Conservation (phyloP, 2,113 vertebrate species). For the Heterotilapia buettikoferi region DNA sequence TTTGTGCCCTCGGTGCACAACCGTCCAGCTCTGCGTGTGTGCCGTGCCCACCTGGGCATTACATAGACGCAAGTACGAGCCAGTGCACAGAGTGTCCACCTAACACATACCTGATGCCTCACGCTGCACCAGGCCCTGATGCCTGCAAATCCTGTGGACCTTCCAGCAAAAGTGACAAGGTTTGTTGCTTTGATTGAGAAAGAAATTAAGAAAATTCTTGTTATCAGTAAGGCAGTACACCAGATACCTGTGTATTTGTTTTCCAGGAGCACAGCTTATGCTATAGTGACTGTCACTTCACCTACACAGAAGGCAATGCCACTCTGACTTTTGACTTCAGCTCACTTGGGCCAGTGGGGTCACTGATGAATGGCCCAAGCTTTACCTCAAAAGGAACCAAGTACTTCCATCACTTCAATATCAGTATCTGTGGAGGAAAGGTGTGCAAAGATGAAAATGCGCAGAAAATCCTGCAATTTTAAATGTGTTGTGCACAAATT, state of each 20-base stretch:
- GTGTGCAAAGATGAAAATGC: slow-evolving; percentile 57
- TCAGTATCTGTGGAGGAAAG: slow-evolving; percentile 91
- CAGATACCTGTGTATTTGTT: background rate
- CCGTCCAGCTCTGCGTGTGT: slow-evolving; percentile 83
- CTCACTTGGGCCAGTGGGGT: slow-evolving; percentile 77
- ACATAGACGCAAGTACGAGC: slow-evolving; percentile 83
- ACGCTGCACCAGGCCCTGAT: slow-evolving; percentile 78
- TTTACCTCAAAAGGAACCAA: slow-evolving; percentile 96
- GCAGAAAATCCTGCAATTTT: background rate
- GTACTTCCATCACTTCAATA: slow-evolving; percentile 94
- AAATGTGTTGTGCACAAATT: background rate
- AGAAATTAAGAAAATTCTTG: background rate
- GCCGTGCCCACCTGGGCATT: slow-evolving; percentile 89
- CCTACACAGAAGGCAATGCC: slow-evolving; percentile 75
- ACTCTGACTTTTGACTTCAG: slow-evolving; percentile 85
- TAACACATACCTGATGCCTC: slow-evolving; percentile 83
- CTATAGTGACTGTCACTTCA: slow-evolving; percentile 88
- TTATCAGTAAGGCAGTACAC: slow-evolving; percentile 21
- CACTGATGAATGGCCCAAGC: slow-evolving; percentile 89
- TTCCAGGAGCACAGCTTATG: slow-evolving; percentile 87
- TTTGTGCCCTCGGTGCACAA: slow-evolving; percentile 83
- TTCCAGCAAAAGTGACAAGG: slow-evolving; percentile 84
- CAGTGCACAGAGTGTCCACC: slow-evolving; percentile 84
- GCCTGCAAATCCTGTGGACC: slow-evolving; percentile 88
- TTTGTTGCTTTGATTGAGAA: background rate